A percentile compares a stretch with the other conserved stretches of the same genome.
Conservation (phyloP, 2,113 vertebrate genomes). For the Pelodiscus sinensis region DNA sequence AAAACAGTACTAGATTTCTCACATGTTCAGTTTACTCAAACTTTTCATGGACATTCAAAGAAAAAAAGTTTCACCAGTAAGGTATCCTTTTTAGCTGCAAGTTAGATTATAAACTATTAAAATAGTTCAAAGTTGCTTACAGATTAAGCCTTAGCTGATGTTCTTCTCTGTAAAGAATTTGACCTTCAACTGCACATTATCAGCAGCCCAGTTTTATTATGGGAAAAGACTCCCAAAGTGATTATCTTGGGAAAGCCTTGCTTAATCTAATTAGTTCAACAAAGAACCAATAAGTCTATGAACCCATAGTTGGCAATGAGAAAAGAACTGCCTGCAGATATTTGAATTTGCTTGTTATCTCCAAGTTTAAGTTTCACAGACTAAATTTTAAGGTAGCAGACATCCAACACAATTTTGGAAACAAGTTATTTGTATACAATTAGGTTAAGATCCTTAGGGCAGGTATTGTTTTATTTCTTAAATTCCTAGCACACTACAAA, state of each 20-base stretch:
- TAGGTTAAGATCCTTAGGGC: not conserved
- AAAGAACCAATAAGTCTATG: slow-evolving; percentile 60
- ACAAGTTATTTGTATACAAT: not conserved
- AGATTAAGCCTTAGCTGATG: slow-evolving; percentile 52
- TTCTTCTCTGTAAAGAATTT: slow-evolving; percentile 57
- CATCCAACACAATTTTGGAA: no score
- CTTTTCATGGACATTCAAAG: not conserved
- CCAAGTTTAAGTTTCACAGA: not conserved
- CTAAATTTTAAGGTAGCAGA: not conserved
- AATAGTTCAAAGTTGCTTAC: not conserved
- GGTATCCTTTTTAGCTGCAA: not conserved
- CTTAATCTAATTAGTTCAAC: slow-evolving; percentile 83
- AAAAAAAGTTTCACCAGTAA: not conserved
- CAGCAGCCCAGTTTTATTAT: slow-evolving; percentile 67
- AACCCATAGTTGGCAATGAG: slow-evolving; percentile 21
- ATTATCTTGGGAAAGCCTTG: slow-evolving; percentile 84
- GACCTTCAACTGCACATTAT: slow-evolving; percentile 82
- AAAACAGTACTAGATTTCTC: not conserved
- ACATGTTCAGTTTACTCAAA: not conserved
- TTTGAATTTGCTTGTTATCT: not conserved
- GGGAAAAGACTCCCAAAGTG: slow-evolving; percentile 77
- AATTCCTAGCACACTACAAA: not conserved
- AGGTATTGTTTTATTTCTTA: not conserved
- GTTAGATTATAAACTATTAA: not conserved
- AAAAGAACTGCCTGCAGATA: not conserved